Evolutionary conservation across 2,113 vertebrate genomes (phyloP), one percentile per base, ranked within the genome.

Genomic region (Rhagologus leucostigma): DNA sequence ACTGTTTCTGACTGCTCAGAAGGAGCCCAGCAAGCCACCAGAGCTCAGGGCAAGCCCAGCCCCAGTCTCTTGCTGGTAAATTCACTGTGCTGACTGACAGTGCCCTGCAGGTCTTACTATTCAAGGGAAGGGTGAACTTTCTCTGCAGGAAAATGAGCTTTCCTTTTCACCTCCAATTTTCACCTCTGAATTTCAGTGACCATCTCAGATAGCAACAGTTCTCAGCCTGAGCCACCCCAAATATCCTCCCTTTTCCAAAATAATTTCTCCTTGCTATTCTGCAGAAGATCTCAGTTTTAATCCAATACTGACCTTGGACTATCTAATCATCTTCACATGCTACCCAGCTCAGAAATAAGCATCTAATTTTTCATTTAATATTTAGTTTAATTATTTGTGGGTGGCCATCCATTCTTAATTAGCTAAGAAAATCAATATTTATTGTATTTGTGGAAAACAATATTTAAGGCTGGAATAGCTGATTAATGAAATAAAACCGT

Each of bases 321-420:
- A 17, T 20, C 23, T 82, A 93, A 94, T 57, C 87, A 95, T 80
- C 73, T 95, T 90, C 24, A 2, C 20, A 11, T 52, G 35, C 35
- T 84, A 90, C 14, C 26, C 18, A 24, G 35, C 59, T 68, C 69
- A 71, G 73, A 86, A 93, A 92, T 33, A 84, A 68, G 73, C 21
- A 89, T 44, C 83, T 81, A 75, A 78, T 87, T 94, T 94, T 96
- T 92, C 83, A 92, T 84, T 74, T 83, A 79, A 95, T 90, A 77
- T 90, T 96, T 86, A 65, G 79, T 90, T 95, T 93, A 80, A 89
- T 95, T 95, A 94, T 95, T 96, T 95, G 73, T 80, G 70, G 81
- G 59, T 75, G 90, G 74, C 64, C 62, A 91, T 84, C 91, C 81
- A 84, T 91, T 95, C 76, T 75, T 91, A 90, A 91, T 93, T 83